These are phyloP conservation scores for Trisateles emortualis DNA, from an alignment of 2,888 invertebrate species.

Conservation along the genomic window DNA sequence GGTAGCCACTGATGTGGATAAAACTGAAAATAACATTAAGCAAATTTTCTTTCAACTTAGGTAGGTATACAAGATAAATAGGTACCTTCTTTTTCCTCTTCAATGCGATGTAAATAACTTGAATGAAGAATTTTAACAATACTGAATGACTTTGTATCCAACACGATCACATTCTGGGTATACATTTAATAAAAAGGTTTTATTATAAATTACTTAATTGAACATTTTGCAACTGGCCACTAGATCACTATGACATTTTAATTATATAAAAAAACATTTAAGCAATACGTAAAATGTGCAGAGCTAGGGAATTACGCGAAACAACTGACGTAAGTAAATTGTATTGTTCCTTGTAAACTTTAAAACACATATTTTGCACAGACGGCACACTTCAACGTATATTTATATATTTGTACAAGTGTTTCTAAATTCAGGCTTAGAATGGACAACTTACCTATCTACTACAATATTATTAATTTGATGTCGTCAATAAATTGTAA, in stretches of 20 bases:
- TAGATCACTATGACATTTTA: constrained; percentile 32
- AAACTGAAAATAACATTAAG: no score
- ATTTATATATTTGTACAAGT: constrained; percentile 70
- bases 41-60: no score
- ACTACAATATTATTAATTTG: constrained; percentile 42
- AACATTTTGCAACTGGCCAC: constrained; percentile 21
- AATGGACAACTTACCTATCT: constrained; percentile 52
- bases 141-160: constrained; percentile 69
- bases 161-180: constrained; percentile 66
- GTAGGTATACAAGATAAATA: no score
- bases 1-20: no score
- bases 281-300: constrained; percentile 20
- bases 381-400: constrained; percentile 66
- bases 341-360: constrained; percentile 24
- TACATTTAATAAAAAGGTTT: constrained; percentile 59
- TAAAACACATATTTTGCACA: constrained; percentile 50
- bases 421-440: constrained; percentile 66
- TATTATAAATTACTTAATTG: constrained; percentile 3
- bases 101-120: constrained; percentile 72
- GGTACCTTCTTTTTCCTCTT: constrained; percentile 77
- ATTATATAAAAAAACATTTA: not conserved
- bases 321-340: constrained; percentile 44
- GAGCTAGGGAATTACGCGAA: constrained; percentile 40
- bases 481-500: constrained; percentile 61
- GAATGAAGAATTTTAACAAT: constrained; percentile 75